A percentile compares a stretch with the other conserved stretches of the same genome.
Evolutionary conservation across 2,113 vertebrate genomes (phyloP).

Genomic region (Ursus arctos): DNA sequence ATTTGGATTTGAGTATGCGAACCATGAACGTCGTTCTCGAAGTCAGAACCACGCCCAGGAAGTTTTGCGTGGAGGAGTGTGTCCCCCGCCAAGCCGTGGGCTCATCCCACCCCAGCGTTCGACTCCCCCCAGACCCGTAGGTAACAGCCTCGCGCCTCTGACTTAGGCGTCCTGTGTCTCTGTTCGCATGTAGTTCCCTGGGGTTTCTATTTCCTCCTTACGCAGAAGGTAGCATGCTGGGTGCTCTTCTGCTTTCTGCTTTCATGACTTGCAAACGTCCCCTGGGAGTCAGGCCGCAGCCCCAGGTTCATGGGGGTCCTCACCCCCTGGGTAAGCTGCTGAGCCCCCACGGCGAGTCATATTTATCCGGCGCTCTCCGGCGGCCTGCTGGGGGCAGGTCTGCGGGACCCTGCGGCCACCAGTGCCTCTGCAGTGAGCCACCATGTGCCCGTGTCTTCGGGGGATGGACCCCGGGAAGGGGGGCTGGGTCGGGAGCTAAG

Average conservation of each 20-base stretch:
- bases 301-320: not conserved
- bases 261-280: not conserved
- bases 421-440: accelerated
- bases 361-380: not conserved
- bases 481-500: not conserved
- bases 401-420: too few relatives aligned
- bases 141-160: not conserved
- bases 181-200: not conserved
- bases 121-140: not conserved
- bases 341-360: not conserved
- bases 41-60: not conserved
- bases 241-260: not conserved
- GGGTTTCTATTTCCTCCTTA: not conserved
- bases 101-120: too few relatives aligned
- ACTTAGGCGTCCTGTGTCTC: not conserved
- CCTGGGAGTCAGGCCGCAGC: not conserved
- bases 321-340: not conserved
- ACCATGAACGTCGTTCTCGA: not conserved
- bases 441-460: not conserved
- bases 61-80: not conserved
- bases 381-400: too few relatives aligned
- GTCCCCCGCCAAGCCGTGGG: too few relatives aligned
- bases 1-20: not conserved
- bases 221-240: not conserved
- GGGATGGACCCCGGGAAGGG: not conserved